Conservation (phyloP, 2,888 invertebrate genomes). For the Eilema sororculum region DNA sequence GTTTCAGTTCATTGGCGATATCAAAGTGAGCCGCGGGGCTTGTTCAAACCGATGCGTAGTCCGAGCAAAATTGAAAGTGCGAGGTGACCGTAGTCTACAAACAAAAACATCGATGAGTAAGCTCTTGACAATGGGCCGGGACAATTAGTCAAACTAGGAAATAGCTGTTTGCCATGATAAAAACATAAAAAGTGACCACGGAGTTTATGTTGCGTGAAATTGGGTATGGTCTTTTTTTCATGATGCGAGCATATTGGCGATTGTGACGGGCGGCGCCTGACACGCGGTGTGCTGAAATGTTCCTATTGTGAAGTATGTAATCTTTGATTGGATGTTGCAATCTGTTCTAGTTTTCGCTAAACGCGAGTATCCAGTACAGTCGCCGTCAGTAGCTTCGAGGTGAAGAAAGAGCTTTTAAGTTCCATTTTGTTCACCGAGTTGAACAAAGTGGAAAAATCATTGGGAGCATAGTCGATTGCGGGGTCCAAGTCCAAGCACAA, state of each 20-base stretch:
- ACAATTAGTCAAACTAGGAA: conserved; percentile 80
- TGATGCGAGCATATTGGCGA: conserved; percentile 54
- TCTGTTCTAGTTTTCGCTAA: conserved; percentile 36
- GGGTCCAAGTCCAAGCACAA: background rate
- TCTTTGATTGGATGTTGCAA: conserved; percentile 39
- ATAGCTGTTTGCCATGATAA: conserved; percentile 78
- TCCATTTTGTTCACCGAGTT: background rate
- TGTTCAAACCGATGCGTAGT: conserved; percentile 55
- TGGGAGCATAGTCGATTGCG: background rate
- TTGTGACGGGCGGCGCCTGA: conserved; percentile 28
- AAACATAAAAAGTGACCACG: conserved; percentile 78
- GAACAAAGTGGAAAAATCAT: background rate
- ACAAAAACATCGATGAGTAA: conserved; percentile 76
- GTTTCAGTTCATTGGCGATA: conserved; percentile 41
- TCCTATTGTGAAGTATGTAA: conserved; percentile 27
- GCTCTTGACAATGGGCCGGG: conserved; percentile 63
- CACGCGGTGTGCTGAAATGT: conserved; percentile 22
- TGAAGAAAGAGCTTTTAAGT: background rate
- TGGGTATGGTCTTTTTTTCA: conserved; percentile 68
- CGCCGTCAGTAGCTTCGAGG: background rate
- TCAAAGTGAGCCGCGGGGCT: conserved; percentile 42
- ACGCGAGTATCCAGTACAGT: conserved; percentile 16
- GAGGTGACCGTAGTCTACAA: conserved; percentile 71
- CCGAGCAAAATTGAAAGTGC: conserved; percentile 79
- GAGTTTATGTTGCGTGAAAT: conserved; percentile 85